phyloP scores from a whole-genome alignment of 2,113 vertebrate species.

The Ciconia boyciana region DNA sequence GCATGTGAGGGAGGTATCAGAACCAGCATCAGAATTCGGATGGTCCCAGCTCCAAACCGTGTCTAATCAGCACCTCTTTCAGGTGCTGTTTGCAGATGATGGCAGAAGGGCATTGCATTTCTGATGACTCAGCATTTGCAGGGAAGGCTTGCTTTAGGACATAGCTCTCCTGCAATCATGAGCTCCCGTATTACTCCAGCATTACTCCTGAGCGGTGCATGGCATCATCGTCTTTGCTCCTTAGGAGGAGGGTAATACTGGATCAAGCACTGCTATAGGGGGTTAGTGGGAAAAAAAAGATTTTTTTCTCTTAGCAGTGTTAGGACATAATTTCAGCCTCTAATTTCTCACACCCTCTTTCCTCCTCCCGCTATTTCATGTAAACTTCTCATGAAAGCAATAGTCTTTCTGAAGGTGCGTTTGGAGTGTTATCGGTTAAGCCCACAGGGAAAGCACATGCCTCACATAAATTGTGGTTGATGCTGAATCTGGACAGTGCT shows the following conservation, averaged over 20 bases:
- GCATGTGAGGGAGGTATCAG: not conserved
- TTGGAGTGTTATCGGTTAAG: not conserved
- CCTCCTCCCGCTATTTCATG: not conserved
- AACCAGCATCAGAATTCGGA: not conserved
- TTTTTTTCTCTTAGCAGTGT: not conserved
- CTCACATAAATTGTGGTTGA: not conserved
- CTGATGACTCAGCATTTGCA: conserved; percentile 25
- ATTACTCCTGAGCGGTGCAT: not conserved
- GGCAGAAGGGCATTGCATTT: not conserved
- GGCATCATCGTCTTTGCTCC: not conserved
- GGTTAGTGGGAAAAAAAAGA: not conserved
- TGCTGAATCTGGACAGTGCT: not conserved
- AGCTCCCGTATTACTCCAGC: not conserved
- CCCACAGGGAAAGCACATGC: not conserved
- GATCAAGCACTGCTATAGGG: not conserved
- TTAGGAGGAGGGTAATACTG: not conserved
- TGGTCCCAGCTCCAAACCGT: not conserved
- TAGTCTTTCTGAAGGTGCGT: not conserved
- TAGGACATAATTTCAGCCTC: not conserved
- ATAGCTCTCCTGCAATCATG: not conserved
- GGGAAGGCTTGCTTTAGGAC: conserved; percentile 2
- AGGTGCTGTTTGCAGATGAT: conserved; percentile 15
- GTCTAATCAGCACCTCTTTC: not conserved
- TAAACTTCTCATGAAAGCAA: not conserved
- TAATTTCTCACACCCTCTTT: not conserved